Evolutionary conservation across 2,888 invertebrate genomes (phyloP), one percentile per base, ranked within the genome.

Genomic region (Caenorhabditis becei): DNA sequence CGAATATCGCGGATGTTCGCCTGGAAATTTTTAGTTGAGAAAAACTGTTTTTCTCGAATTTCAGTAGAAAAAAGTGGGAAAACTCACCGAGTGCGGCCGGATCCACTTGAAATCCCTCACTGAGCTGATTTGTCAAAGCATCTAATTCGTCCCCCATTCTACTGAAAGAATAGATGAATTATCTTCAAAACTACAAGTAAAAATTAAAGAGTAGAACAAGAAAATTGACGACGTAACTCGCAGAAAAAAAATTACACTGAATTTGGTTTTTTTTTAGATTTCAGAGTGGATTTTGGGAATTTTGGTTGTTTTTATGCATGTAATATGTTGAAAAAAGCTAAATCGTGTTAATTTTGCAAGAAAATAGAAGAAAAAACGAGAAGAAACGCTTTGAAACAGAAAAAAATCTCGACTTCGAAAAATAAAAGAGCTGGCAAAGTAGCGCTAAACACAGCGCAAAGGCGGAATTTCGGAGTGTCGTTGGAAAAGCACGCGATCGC

Each of bases 1-100:
- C 2, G 83, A 78, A 69, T 82, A 88, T 14, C 83, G 51, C 4
- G 88, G 88, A 70, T 88, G 88, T 49, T 81, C 80, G 23, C 84
- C 86, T 80, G 35, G 11, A 75, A 72, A 28, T 18, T 14, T n/a
- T 54, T 8, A 20, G 32, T 32, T 32, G 10, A 7, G 32, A 10
- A 32, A 14, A 41, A 41, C 41, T 41, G 14, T 41, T n/a, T n/a
- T n/a, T n/a, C n/a, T n/a, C n/a, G n/a, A n/a, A n/a, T n/a, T n/a
- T n/a, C n/a, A 44, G 35, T 49, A 24, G 23, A n/a, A 53, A 61
- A 56, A 18, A 49, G 20, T 18, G 23, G 51, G 37, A 49, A 71
- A 37, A 7, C 62, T 51, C 49, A 83, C 85, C 85, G 1, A 85
- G 65, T 11, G 75, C 70, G 2, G 65, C 28, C 10, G 85, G 79